These are phyloP conservation scores for Edolisoma coerulescens DNA, from an alignment of 2,113 vertebrate species.

Conservation along the genomic window DNA sequence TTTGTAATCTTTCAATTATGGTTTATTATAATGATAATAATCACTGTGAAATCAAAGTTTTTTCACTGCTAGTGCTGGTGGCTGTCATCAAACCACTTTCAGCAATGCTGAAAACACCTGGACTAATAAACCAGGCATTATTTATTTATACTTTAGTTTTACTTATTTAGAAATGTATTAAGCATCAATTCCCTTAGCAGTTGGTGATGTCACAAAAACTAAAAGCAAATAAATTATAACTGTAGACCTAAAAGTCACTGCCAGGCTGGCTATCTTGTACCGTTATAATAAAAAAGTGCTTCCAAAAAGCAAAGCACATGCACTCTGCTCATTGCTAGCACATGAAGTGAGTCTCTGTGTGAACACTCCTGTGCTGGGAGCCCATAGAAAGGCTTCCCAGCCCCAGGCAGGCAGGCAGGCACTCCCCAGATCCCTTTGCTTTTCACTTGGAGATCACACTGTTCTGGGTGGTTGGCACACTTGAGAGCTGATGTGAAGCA, in stretches of 20 bases:
- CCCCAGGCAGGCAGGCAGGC: neutral
- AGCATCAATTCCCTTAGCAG: slow-evolving; percentile 24
- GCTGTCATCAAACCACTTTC: slow-evolving; percentile 26
- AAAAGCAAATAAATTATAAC: slow-evolving; percentile 31
- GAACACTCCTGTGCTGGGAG: neutral
- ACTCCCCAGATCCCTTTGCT: neutral
- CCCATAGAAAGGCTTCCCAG: neutral
- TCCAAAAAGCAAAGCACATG: neutral
- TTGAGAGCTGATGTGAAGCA: neutral
- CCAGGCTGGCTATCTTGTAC: neutral
- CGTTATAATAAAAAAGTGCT: neutral
- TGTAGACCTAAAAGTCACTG: neutral
- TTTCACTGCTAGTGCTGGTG: neutral
- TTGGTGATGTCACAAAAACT: neutral
- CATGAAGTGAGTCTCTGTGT: neutral
- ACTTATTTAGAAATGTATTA: slow-evolving; percentile 48
- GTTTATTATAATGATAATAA: slow-evolving; percentile 49
- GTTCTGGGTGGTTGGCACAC: neutral
- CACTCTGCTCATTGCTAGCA: neutral
- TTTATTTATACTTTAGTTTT: slow-evolving; percentile 58
- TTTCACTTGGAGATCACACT: neutral
- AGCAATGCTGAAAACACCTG: slow-evolving; percentile 35
- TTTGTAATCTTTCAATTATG: slow-evolving; percentile 65
- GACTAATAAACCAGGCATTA: slow-evolving; percentile 56
- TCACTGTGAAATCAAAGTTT: slow-evolving; percentile 1